These are phyloP conservation scores for Ceuthmochares aereus DNA, from an alignment of 2,113 vertebrate genomes.

Conservation along the genomic window DNA sequence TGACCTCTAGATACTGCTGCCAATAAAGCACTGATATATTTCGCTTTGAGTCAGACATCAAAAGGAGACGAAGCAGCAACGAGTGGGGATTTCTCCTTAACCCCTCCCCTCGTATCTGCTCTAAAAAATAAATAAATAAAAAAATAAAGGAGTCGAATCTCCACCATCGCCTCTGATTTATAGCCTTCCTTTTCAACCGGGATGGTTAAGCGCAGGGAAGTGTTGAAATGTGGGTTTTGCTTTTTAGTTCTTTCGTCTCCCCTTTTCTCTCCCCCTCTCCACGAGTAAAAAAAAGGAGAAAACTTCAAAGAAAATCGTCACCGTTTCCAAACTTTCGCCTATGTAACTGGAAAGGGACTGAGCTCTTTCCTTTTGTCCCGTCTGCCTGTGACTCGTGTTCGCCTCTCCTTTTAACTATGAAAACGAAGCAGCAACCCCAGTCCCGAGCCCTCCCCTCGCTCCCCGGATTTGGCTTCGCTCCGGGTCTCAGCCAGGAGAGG, in stretches of 20 bases:
- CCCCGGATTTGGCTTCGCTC: not conserved
- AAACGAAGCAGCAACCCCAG: not conserved
- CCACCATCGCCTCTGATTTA: constrained; percentile 24
- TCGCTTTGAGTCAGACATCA: not conserved
- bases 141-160: not conserved
- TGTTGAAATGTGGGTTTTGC: constrained; percentile 15
- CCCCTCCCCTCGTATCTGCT: not conserved
- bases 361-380: not conserved
- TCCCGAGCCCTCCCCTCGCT: not conserved
- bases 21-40: not conserved
- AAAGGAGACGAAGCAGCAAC: not conserved
- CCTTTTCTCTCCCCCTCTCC: not conserved
- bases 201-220: not conserved
- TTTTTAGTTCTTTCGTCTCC: constrained; percentile 20
- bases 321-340: not conserved
- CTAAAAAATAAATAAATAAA: not conserved
- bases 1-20: not conserved
- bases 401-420: not conserved
- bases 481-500: no score
- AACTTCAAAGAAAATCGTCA: constrained; percentile 5
- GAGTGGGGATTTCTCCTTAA: not conserved
- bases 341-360: not conserved
- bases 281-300: rapidly evolving
- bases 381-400: not conserved
- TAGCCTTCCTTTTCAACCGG: not conserved